Base-by-base conservation (phyloP, 2,113 vertebrate species). In the Brevimyrus niger region DNA sequence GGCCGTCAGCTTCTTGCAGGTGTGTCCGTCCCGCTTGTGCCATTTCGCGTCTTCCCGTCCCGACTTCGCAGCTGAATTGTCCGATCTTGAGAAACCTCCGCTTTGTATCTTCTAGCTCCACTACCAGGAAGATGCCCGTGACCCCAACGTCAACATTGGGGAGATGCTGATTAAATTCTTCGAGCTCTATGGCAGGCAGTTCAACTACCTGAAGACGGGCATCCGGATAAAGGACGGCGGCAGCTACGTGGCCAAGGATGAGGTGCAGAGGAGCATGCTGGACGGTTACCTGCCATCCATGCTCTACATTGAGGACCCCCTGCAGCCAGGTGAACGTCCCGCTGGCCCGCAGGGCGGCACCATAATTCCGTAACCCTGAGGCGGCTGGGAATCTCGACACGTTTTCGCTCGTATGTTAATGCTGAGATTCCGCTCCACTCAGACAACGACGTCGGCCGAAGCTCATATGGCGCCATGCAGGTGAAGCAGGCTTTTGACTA, bases 101-200 rank as follows among this genome's bases (percentile, higher is more conserved):
- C 31, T 42, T 42, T 80, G 35, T 42, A 42, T 42, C 35, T 91
- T 94, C 88, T 92, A 99, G 98, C 95, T 99, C 90, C 98, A 99
- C 95, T 97, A 96, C 92, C 96, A 98, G 93, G 97, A 98, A 92
- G 98, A 99, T 88, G 98, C 96, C 89, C 97, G 96, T 94, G 97
- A 96, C 92, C 97, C 96, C 91, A 97, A 96, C 94, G 96, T 97
- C 94, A 99, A 99, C 96, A 97, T 98, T 83, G 98, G 98, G 47
- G 97, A 99, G 92, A 97, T 99, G 93, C 97, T 99, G 92, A 99
- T 99, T 92, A 98, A 99, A 91, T 99, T 99, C 96, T 99, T 99
- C 91, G 98, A 99, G 94, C 96, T 99, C 53, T 99, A 99, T 89
- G 98, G 98, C 89, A 97, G 98, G 89, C 96, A 99, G 94, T 99